Conservation (phyloP, 2,797 vertebrate genomes). For the Catharus ustulatus region DNA sequence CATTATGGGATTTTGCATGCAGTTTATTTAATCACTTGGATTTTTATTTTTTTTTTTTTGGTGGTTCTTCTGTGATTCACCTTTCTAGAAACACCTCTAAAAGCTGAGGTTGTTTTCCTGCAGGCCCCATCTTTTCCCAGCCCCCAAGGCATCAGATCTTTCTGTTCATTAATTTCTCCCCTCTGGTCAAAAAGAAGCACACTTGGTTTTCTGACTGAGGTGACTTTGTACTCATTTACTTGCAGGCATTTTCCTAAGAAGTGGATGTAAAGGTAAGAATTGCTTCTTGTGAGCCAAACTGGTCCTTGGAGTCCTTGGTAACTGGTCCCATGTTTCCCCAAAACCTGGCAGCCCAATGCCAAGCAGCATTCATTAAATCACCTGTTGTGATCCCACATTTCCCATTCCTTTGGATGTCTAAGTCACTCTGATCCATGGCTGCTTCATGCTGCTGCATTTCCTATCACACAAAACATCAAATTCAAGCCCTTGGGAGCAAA, state of each 20-base stretch:
- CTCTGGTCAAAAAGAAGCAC: background rate
- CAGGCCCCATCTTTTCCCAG: background rate
- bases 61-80: background rate
- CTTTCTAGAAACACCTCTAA: background rate
- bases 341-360: background rate
- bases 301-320: background rate
- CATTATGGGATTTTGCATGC: background rate
- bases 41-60: background rate
- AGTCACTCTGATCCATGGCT: background rate
- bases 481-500: background rate
- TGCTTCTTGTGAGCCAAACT: background rate
- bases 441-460: background rate
- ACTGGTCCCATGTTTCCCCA: background rate
- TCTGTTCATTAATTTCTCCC: conserved; percentile 1
- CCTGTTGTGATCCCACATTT: background rate
- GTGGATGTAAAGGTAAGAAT: background rate
- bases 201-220: background rate
- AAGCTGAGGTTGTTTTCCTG: background rate
- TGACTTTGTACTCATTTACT: background rate
- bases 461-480: background rate
- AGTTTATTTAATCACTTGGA: background rate
- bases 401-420: background rate
- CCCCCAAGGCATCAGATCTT: background rate
- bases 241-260: background rate
- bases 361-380: background rate